Evolutionary conservation across 92 coral and sea anemone species (phyloP).

Genomic region (Bergia sp.): DNA sequence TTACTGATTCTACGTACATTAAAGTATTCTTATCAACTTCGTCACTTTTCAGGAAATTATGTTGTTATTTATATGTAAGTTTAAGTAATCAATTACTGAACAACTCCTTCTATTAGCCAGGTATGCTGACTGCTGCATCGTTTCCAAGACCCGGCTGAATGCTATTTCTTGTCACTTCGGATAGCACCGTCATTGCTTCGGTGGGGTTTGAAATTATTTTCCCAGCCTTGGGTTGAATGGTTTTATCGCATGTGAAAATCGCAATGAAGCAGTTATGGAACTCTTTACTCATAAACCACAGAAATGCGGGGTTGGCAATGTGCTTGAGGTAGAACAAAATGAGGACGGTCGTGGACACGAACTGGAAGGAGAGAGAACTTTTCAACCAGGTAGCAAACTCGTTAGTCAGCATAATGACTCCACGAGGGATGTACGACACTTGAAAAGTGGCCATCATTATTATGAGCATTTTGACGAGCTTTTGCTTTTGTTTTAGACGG

Average conservation of each 20-base stretch:
- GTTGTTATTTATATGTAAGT: neutral
- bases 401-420: neutral
- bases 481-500: neutral
- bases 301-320: neutral
- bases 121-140: neutral
- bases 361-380: neutral
- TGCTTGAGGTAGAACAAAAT: slow-evolving; percentile 10
- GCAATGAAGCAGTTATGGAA: neutral
- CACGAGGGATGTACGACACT: slow-evolving; percentile 1
- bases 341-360: neutral
- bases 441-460: slow-evolving; percentile 5
- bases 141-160: neutral
- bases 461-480: neutral
- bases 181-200: neutral
- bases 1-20: neutral
- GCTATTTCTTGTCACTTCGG: neutral
- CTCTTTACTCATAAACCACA: slow-evolving; percentile 15
- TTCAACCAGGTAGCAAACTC: neutral
- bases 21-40: too few relatives aligned
- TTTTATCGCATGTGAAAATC: neutral
- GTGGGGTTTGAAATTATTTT: neutral
- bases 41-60: neutral
- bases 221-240: neutral
- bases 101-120: neutral
- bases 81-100: neutral